Percentiles rank a stretch among this genome's conserved stretches.
Conservation (phyloP, 2,888 invertebrate species). For the Phortica magna region DNA sequence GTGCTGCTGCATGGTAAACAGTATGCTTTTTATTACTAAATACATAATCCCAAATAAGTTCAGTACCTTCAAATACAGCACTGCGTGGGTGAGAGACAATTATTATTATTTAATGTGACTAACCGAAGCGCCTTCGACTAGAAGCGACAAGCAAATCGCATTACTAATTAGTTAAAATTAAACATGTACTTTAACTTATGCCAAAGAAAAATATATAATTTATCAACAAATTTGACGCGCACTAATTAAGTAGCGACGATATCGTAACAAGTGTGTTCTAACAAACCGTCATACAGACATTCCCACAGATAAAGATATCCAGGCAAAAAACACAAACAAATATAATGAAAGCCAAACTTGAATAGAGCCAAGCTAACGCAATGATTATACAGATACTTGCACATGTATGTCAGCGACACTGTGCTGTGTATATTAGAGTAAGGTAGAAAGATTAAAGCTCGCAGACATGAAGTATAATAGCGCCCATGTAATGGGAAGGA, state of each 20-base stretch:
- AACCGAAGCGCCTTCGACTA: neutral
- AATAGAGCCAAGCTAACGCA: slow-evolving; percentile 33
- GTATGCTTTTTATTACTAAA: too few relatives aligned
- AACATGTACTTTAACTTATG: neutral
- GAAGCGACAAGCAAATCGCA: neutral
- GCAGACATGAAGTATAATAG: slow-evolving; percentile 11
- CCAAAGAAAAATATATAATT: slow-evolving; percentile 64
- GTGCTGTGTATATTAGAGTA: slow-evolving; percentile 41
- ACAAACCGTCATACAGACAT: slow-evolving; percentile 9
- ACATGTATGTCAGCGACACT: slow-evolving; percentile 48
- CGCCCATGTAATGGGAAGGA: slow-evolving; percentile 51
- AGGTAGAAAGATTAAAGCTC: neutral
- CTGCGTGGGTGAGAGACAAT: neutral
- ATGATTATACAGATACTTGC: neutral
- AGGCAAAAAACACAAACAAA: slow-evolving; percentile 11
- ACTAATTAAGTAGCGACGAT: slow-evolving; percentile 58
- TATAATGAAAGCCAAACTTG: neutral
- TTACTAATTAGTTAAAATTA: neutral
- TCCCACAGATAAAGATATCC: slow-evolving; percentile 6
- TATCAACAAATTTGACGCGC: slow-evolving; percentile 67
- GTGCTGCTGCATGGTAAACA: too few relatives aligned
- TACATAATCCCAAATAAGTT: too few relatives aligned
- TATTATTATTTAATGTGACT: neutral
- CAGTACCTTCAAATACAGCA: too few relatives aligned
- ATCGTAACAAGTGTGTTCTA: neutral